Evolutionary conservation across 1,140 invertebrate genomes (phyloP).

Genomic region (Cherax quadricarinatus): DNA sequence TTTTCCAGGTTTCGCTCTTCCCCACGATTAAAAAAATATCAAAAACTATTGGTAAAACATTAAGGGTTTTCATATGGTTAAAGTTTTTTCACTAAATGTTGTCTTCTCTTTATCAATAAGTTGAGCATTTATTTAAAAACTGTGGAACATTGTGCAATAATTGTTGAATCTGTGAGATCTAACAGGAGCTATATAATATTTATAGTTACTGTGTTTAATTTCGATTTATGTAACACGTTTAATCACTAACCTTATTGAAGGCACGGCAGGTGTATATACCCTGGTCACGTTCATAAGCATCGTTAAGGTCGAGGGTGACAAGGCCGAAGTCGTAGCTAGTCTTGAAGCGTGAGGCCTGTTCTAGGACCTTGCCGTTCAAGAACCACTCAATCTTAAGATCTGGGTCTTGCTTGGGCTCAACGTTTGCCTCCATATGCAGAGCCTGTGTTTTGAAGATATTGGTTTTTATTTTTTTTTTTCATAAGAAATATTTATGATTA

Average conservation of each 20-base stretch:
- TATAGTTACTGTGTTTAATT: no score
- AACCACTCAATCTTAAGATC: conserved; percentile 96
- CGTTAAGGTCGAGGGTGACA: conserved; percentile 91
- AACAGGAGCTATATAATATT: no score
- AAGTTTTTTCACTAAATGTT: no score
- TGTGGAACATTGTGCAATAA: no score
- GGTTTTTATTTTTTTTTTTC: no score
- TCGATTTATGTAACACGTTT: not conserved
- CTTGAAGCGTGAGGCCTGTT: conserved; percentile 85
- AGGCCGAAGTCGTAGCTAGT: conserved; percentile 95
- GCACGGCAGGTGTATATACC: conserved; percentile 95
- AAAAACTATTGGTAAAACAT: not conserved
- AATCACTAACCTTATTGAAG: conserved; percentile 82
- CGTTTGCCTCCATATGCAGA: conserved; percentile 93
- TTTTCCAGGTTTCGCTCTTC: no score
- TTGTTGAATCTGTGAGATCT: no score
- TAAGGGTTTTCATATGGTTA: not conserved
- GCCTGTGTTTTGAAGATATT: conserved; percentile 78
- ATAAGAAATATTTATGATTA: no score
- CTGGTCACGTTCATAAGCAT: conserved; percentile 94
- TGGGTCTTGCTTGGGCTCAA: conserved; percentile 97
- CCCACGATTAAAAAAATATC: not conserved
- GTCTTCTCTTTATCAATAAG: not conserved
- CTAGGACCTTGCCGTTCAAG: conserved; percentile 84
- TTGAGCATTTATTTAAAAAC: no score